Conservation (phyloP, 2,888 invertebrate species). For the Polyommatus iphigenia region DNA sequence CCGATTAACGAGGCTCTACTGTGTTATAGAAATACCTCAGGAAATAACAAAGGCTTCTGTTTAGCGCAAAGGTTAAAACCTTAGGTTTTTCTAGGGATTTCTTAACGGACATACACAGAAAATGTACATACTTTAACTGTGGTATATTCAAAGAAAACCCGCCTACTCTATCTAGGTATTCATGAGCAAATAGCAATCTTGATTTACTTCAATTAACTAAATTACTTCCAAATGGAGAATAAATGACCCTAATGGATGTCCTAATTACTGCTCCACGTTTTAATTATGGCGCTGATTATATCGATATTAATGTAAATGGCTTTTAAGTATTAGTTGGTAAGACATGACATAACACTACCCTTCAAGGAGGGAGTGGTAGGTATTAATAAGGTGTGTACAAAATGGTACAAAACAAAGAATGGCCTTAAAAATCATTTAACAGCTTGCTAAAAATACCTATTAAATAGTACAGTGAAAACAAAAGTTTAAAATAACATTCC, state of each 20-base stretch:
- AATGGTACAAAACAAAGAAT: background rate
- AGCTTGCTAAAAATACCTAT: background rate
- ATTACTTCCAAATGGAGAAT: slow-evolving; percentile 20
- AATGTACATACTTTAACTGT: background rate
- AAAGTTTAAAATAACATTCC: background rate
- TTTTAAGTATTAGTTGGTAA: background rate
- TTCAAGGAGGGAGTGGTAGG: background rate
- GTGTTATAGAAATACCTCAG: too few relatives aligned
- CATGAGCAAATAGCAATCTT: background rate
- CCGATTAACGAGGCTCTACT: too few relatives aligned
- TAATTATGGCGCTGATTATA: background rate
- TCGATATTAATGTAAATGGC: slow-evolving; percentile 8
- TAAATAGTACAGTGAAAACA: background rate
- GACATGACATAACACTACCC: background rate
- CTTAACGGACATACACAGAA: too few relatives aligned
- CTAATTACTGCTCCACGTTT: slow-evolving; percentile 13
- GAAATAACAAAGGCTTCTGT: too few relatives aligned
- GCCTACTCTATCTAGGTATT: slow-evolving; percentile 23
- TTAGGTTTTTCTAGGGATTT: too few relatives aligned
- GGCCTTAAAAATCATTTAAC: background rate
- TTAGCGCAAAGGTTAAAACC: too few relatives aligned
- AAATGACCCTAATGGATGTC: slow-evolving; percentile 15
- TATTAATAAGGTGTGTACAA: slow-evolving; percentile 13
- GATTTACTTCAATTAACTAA: slow-evolving; percentile 3
- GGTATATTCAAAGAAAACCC: background rate